Conservation (phyloP, 2,888 invertebrate species). For the Auanema sp. region DNA sequence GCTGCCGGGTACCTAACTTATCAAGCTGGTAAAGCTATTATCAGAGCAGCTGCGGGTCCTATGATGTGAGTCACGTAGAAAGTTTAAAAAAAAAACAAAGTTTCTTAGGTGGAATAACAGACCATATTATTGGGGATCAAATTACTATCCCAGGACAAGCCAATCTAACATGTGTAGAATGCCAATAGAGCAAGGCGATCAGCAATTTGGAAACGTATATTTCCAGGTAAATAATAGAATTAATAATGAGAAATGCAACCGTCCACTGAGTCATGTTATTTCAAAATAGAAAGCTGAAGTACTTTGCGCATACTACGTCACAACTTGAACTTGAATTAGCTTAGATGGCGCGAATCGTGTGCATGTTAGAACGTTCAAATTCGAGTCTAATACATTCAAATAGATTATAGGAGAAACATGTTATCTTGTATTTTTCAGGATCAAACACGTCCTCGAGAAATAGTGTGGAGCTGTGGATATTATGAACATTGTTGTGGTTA, state of each 20-base stretch:
- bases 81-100: not conserved
- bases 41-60: slow-evolving; percentile 52
- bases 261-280: not conserved
- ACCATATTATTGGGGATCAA: slow-evolving; percentile 58
- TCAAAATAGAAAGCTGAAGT: not conserved
- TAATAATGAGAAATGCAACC: not conserved
- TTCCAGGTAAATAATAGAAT: slow-evolving; percentile 38
- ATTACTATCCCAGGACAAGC: slow-evolving; percentile 47
- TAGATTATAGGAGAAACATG: too few relatives aligned
- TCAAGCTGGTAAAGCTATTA: slow-evolving; percentile 60
- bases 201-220: slow-evolving; percentile 59
- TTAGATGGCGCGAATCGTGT: not conserved
- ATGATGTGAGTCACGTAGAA: slow-evolving; percentile 52
- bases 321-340: not conserved
- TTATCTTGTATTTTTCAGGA: slow-evolving; percentile 35
- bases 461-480: slow-evolving; percentile 61
- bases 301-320: too few relatives aligned
- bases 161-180: slow-evolving; percentile 58
- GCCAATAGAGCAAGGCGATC: slow-evolving; percentile 57
- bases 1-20: slow-evolving; percentile 62
- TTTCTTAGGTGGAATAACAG: slow-evolving; percentile 54
- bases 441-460: slow-evolving; percentile 56
- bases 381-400: not conserved
- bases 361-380: not conserved
- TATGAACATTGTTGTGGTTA: slow-evolving; percentile 61